Base-by-base conservation (phyloP, 2,888 invertebrate species). In the Dyspetes luteomarginatus region DNA sequence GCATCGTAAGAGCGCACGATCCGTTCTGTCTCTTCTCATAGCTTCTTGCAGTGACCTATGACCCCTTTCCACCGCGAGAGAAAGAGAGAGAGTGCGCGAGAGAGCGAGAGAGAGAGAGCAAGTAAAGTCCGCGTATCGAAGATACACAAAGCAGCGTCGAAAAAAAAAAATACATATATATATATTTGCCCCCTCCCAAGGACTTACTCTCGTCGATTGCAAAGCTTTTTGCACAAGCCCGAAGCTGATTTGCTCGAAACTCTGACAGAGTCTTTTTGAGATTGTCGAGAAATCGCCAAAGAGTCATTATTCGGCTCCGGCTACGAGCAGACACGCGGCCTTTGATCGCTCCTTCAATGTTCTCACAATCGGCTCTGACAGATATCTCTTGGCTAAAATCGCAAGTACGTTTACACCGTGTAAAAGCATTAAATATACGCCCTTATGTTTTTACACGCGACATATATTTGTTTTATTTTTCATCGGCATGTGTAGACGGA, bases 41-140 rank as follows among this genome's bases (percentile, higher is more conserved):
- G 56, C 24, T 28, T 50, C 69, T 43, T 26, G 19, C 64, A n/a
- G 28, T 36, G 81, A 77, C 62, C 81, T 81, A 65, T 73, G 81
- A 81, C 56, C 68, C 48, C 1, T 17, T 36, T 36, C 36, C 12
- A 9, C 36, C 12, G 36, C 12, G 36, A 2, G 12, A 36, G 36
- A 36, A 36, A 36, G 36, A 36, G n/a, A n/a, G n/a, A n/a, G n/a
- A 12, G 45, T 60, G 30, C 0, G 36, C 36, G 36, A 36, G 36
- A 36, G 3, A 36, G 9, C 12, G 12, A 36, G 36, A 36, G 36
- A 36, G 56, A 48, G 71, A 67, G 72, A 56, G 48, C 45, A 76
- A 24, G 69, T 30, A 64, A 68, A 62, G 67, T 68, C 36, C 28
- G 15, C 50, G 30, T 22, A 15, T 58, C 22, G 22, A 5, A 75